These are phyloP conservation scores for Gavia stellata DNA, from an alignment of 2,113 vertebrate species.

Conservation along the genomic window DNA sequence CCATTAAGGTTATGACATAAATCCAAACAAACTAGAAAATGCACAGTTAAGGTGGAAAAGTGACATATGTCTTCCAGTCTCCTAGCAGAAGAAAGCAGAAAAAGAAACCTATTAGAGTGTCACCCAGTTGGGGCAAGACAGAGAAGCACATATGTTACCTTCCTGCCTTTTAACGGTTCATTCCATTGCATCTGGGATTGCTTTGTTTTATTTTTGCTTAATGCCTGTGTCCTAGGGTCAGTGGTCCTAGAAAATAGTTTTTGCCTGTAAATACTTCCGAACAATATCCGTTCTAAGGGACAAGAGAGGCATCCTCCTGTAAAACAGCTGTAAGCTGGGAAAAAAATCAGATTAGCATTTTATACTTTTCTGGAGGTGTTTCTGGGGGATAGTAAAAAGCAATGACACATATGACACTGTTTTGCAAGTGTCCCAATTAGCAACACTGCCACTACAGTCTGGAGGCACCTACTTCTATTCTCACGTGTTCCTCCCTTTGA, in stretches of 20 bases:
- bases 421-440: slow-evolving; percentile 55
- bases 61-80: slow-evolving; percentile 74
- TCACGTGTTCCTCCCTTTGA: background rate
- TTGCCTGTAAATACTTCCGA: slow-evolving; percentile 38
- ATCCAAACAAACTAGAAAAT: slow-evolving; percentile 82
- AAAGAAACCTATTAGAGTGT: slow-evolving; percentile 51
- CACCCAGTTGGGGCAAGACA: slow-evolving; percentile 21
- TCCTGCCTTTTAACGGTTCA: slow-evolving; percentile 19
- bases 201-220: slow-evolving; percentile 28
- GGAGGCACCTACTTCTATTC: background rate
- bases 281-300: slow-evolving; percentile 5
- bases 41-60: slow-evolving; percentile 74
- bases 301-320: background rate
- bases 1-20: slow-evolving; percentile 82
- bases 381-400: slow-evolving; percentile 54
- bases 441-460: background rate
- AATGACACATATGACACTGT: slow-evolving; percentile 47
- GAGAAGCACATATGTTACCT: slow-evolving; percentile 40
- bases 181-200: background rate
- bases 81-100: slow-evolving; percentile 42
- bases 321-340: background rate
- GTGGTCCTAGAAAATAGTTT: slow-evolving; percentile 38
- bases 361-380: slow-evolving; percentile 57
- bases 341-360: slow-evolving; percentile 12
- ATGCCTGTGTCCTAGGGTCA: background rate